Base-by-base conservation (phyloP, 2,888 invertebrate species). In the Mimas tiliae region DNA sequence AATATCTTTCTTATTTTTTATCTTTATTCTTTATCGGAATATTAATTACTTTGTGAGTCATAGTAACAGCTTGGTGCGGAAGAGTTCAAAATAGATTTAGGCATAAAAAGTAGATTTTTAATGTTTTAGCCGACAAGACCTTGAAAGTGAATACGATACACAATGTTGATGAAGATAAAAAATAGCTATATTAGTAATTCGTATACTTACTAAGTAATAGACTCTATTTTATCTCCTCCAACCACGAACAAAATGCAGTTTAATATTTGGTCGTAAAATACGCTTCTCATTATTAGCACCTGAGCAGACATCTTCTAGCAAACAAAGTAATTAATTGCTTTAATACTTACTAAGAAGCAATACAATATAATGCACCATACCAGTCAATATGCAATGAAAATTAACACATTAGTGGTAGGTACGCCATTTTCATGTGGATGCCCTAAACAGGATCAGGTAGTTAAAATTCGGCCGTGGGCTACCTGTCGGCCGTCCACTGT, bases 381-480 rank as follows among this genome's bases (percentile, higher is more conserved):
- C 45, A 50, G 47, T 2, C 9, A 14, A 52, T 33, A 12, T 42
- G 16, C 4, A 58, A 58, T 58, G 19, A 38, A 58, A 58, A 58
- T 58, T 58, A 58, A 58, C 58, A 58, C 58, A 58, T 58, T 58
- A 58, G 16, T 38, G 33, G 19, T 12, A 19, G 33, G 19, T 12
- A 19, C 19, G 58, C 42, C 27, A 52, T 58, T 58, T 58, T 38
- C 58, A 58, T 38, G 58, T 42, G 64, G 58, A 58, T 58, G 55
- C 45, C 14, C 55, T 53, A 65, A 65, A 65, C 66, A 63, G 66
- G 66, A 66, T 66, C 45, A 65, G 64, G 62, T 76, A 76, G 70
- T 80, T 77, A 75, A 78, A 71, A 79, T 80, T 80, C 80, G 79
- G 79, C 74, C 77, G 77, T 76, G 68, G 68, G 75, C 83, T 81